Evolutionary conservation across 2,113 vertebrate genomes (phyloP), one percentile per base, ranked within the genome.

Genomic region (Anguilla japonica): DNA sequence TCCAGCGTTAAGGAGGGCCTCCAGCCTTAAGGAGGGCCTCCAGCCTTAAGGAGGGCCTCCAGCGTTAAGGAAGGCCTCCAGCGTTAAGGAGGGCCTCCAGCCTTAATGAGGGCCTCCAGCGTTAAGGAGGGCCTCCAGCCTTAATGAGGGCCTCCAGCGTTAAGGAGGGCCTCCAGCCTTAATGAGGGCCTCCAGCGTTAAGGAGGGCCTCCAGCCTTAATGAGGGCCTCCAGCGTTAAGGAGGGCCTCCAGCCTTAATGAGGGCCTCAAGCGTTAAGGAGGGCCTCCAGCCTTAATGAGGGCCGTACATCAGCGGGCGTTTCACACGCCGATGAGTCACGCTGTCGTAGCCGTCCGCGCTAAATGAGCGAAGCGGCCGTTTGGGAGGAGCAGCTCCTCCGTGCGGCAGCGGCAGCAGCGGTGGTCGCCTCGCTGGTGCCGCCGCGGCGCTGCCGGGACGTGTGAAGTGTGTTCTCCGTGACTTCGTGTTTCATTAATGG

Each of bases 351-450:
- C 46, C 13, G 34, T 26, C 71, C 34, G 34, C 5, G 46, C 86
- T 90, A 87, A 90, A 92, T 89, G 85, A 87, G 84, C 91, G 83
- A 88, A 22, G 84, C 87, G 29, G 41, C 84, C 56, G 83, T 57
- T 79, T 56, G 87, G 89, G 80, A 79, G 75, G 84, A 82, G 60
- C 34, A 83, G 29, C 46, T 81, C 41, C 79, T 86, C 63, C 85
- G 79, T 46, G 79, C 60, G 39, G 71, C 2, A 34, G 34, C 34
- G 43, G 26, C 71, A 75, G 71, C 2, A 34, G 34, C 34, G 43
- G 26, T n/a, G 34, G 71, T 75, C 71, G 34, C 26, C 34, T n/a
- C n/a, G 5, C 71, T 29, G 9, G n/a, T 13, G 6, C n/a, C 29
- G 6, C n/a, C 29, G 26, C 2, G 9, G 1, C 2, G 71, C 26